Evolutionary conservation across 2,888 invertebrate species (phyloP), one percentile per base, ranked within the genome.

Genomic region (Thereva nobilitata): DNA sequence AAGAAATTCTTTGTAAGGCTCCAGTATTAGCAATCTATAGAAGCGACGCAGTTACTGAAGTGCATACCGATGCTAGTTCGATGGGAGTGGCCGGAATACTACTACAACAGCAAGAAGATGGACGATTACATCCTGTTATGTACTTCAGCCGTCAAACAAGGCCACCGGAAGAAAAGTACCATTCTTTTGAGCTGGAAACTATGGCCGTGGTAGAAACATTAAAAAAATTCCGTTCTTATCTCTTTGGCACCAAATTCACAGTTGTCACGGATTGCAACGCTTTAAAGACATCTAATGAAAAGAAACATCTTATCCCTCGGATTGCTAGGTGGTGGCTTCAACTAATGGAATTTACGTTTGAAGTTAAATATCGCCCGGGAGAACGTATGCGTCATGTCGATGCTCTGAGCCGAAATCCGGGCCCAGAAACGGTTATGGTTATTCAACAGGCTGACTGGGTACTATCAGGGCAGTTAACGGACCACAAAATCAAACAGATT

Each of bases 321-420:
- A 72, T 76, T n/a, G 75, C 72, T 5, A 67, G 75, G 37, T 77
- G 78, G 76, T 76, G 76, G 72, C 44, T 76, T 8, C 41, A 37
- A 23, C 67, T 73, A 1, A 75, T 74, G 65, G 76, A 78, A 50
- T 77, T 73, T 67, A 71, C 72, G 10, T 77, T 76, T 59, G 65
- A 64, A 0, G 72, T 77, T 0, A 70, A 73, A 37, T 74, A 76
- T 54, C 57, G 75, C 45, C 70, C 74, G 5, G 76, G 75, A 0
- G 40, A 45, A 1, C 45, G 45, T 45, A 4, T 45, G 45, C 9
- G 10, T 1, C 45, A 45, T 45, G 45, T n/a, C 5, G 45, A 45
- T 45, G 45, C 45, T 5, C n/a, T 42, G 42, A 42, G 42, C 9
- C 42, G 42, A 8, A 42, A 47, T 47, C 47, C 42, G 9, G 8